These are phyloP conservation scores for Platycnemis pennipes DNA, from an alignment of 2,888 invertebrate species.

Conservation along the genomic window DNA sequence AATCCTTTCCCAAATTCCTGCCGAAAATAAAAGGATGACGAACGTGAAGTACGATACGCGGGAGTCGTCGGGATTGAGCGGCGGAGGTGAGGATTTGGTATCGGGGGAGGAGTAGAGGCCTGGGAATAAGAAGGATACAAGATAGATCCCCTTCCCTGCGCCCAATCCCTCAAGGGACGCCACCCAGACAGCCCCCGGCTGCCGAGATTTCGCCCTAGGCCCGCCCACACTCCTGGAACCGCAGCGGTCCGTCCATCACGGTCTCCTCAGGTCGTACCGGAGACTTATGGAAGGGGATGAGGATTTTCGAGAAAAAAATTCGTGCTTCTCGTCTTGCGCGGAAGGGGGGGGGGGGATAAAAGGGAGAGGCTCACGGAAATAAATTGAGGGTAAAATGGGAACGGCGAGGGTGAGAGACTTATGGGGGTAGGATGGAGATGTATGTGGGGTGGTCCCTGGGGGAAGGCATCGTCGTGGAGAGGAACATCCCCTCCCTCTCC, in stretches of 20 bases:
- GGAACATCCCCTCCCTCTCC: not conserved
- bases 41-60: too few species aligned
- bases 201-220: not conserved
- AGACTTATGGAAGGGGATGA: not conserved
- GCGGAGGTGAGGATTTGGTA: too few species aligned
- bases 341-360: not conserved
- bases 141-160: not conserved
- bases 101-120: not conserved
- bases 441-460: not conserved
- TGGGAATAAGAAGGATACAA: not conserved
- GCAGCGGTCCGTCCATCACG: not conserved
- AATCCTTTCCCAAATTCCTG: too few species aligned
- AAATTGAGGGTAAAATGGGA: not conserved
- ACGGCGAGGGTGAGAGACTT: not conserved
- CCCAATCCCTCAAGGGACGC: not conserved
- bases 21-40: too few species aligned
- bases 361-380: not conserved
- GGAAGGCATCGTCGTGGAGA: not conserved
- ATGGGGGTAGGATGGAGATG: conserved; percentile 1
- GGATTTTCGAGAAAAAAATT: not conserved
- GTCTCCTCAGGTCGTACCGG: not conserved
- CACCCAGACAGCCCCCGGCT: not conserved
- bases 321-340: not conserved
- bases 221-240: not conserved
- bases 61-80: too few species aligned